Evolutionary conservation across 2,888 invertebrate species (phyloP).

Genomic region (Tinea pellionella): DNA sequence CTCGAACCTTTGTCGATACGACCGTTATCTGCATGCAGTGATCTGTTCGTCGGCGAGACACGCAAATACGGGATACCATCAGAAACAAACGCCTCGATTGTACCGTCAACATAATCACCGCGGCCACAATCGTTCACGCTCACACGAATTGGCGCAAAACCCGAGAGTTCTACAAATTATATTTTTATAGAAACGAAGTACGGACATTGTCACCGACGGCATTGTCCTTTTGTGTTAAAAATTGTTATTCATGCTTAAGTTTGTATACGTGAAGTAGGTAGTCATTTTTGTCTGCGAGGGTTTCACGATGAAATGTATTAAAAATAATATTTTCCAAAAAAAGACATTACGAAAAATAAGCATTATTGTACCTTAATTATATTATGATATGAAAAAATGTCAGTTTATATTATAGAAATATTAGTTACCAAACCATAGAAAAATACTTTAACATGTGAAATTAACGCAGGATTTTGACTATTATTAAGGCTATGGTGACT

Average conservation of each 20-base stretch:
- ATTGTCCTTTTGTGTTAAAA: slow-evolving; percentile 29
- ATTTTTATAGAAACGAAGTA: slow-evolving; percentile 55
- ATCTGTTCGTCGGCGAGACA: slow-evolving; percentile 68
- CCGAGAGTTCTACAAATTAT: slow-evolving; percentile 61
- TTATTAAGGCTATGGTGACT: neutral
- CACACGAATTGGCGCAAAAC: slow-evolving; percentile 41
- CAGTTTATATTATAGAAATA: neutral
- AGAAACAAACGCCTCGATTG: slow-evolving; percentile 37
- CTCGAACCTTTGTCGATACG: slow-evolving; percentile 66
- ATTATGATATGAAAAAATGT: neutral
- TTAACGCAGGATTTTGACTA: neutral
- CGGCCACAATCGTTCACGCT: slow-evolving; percentile 39
- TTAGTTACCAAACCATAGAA: neutral
- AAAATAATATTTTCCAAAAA: neutral
- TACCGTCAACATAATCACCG: slow-evolving; percentile 27
- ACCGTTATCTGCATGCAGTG: slow-evolving; percentile 73
- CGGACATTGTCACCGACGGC: slow-evolving; percentile 32
- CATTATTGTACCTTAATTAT: neutral
- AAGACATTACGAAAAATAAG: neutral
- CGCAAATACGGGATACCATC: slow-evolving; percentile 58
- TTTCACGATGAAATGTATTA: neutral
- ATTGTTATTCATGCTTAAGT: neutral
- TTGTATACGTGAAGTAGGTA: neutral
- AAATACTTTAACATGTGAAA: neutral
- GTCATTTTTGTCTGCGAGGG: neutral